Evolutionary conservation across 1,140 invertebrate species (phyloP).

Genomic region (Lithobius niger): DNA sequence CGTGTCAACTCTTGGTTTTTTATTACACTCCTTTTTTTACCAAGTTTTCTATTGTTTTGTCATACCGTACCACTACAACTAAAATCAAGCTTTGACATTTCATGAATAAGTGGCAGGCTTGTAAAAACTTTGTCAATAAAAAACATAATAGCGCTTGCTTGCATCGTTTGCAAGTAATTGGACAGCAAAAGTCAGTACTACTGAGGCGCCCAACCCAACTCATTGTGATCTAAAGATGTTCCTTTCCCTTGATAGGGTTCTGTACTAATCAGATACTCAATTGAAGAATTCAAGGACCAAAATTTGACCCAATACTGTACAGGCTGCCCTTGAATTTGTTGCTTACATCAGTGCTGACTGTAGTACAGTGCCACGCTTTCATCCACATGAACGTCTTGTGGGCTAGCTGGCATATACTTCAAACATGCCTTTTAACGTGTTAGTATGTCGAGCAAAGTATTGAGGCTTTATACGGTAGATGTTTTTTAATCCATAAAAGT

Average conservation of each 20-base stretch:
- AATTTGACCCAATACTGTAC: background rate
- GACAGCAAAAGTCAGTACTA: background rate
- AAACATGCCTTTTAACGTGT: background rate
- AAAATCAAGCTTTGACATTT: background rate
- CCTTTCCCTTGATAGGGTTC: background rate
- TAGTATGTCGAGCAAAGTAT: background rate
- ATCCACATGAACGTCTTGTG: background rate
- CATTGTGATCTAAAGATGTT: background rate
- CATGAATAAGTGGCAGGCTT: background rate
- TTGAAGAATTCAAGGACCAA: background rate
- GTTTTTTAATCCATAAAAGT: background rate
- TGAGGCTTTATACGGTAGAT: background rate
- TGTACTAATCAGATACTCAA: background rate
- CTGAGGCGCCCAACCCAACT: no score
- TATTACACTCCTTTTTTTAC: background rate
- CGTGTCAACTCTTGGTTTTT: background rate
- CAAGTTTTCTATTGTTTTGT: background rate
- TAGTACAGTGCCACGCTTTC: background rate
- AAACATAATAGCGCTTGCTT: background rate
- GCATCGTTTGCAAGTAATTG: background rate
- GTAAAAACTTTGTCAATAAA: background rate
- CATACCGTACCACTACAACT: background rate
- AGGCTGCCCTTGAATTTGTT: background rate
- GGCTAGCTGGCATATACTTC: background rate
- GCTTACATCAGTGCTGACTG: background rate